Conservation (phyloP, 2,888 invertebrate species). For the Andrena camellia region DNA sequence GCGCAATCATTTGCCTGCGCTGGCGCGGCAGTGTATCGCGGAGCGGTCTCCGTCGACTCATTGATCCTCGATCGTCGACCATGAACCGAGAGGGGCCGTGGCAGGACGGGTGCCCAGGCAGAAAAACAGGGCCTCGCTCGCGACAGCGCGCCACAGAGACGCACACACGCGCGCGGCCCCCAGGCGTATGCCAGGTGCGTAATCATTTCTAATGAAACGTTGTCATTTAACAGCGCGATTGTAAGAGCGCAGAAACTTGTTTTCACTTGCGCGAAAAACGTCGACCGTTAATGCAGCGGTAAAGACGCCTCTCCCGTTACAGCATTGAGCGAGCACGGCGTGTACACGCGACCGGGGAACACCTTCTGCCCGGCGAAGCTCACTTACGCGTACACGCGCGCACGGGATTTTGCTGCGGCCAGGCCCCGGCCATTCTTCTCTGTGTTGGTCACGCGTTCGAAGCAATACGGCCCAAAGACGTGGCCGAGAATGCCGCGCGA, state of each 20-base stretch:
- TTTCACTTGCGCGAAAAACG: constrained; percentile 84
- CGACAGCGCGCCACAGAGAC: constrained; percentile 21
- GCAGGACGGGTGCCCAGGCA: not conserved
- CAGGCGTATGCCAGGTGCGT: constrained; percentile 72
- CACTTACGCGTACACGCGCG: constrained; percentile 42
- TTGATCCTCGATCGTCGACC: constrained; percentile 42
- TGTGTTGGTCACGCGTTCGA: constrained; percentile 17
- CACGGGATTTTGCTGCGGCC: constrained; percentile 57
- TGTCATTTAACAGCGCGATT: constrained; percentile 83
- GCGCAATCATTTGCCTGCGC: constrained; percentile 12
- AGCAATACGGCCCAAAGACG: constrained; percentile 41
- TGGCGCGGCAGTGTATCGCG: not conserved
- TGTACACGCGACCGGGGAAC: constrained; percentile 77
- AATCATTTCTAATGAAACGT: constrained; percentile 84
- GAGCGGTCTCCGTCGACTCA: not conserved
- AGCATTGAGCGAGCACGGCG: constrained; percentile 77
- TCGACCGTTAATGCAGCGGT: constrained; percentile 85
- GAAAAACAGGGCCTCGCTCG: constrained; percentile 54
- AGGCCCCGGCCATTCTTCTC: not conserved
- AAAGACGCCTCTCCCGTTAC: constrained; percentile 85
- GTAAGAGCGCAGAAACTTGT: constrained; percentile 82
- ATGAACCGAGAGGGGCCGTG: constrained; percentile 22
- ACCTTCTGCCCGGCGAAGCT: constrained; percentile 67
- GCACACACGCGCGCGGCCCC: constrained; percentile 40
- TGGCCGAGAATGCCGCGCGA: constrained; percentile 38